phyloP scores from a whole-genome alignment of 2,113 vertebrate species.

The Ranitomeya imitator region DNA sequence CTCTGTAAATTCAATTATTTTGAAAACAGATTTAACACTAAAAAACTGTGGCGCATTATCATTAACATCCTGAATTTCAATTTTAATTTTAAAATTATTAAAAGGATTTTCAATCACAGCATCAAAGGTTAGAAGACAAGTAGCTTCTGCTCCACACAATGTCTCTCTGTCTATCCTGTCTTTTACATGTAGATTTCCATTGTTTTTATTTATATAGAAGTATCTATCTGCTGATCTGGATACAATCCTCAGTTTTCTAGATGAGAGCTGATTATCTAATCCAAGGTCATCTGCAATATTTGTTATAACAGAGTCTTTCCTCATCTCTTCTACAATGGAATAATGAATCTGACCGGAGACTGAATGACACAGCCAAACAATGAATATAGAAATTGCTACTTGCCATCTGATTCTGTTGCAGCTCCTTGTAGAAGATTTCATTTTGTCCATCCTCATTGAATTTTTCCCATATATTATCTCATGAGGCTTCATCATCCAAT shows the following conservation, averaged over 20 bases:
- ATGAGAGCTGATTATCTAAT: slow-evolving; percentile 60
- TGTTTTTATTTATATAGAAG: slow-evolving; percentile 62
- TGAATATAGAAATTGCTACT: neutral
- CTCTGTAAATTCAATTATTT: slow-evolving; percentile 52
- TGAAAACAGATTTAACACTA: slow-evolving; percentile 56
- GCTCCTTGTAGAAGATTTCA: neutral
- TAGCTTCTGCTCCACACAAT: neutral
- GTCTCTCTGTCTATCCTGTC: neutral
- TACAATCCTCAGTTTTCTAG: slow-evolving; percentile 59
- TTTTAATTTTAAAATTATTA: slow-evolving; percentile 62
- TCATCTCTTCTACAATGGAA: slow-evolving; percentile 1
- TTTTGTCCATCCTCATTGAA: no score
- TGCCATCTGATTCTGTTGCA: neutral
- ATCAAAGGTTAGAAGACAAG: neutral
- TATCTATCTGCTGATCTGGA: slow-evolving; percentile 60
- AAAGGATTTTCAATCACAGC: slow-evolving; percentile 47
- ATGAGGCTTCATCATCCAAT: neutral
- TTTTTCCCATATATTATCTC: no score
- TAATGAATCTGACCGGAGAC: slow-evolving; percentile 7
- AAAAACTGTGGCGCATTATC: slow-evolving; percentile 65
- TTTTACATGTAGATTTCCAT: slow-evolving; percentile 62
- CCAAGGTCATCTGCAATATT: slow-evolving; percentile 65
- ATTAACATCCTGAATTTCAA: slow-evolving; percentile 61
- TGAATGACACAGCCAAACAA: neutral
- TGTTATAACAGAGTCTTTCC: slow-evolving; percentile 54